Conservation (phyloP, 1,140 invertebrate genomes). For the Solen grandis region DNA sequence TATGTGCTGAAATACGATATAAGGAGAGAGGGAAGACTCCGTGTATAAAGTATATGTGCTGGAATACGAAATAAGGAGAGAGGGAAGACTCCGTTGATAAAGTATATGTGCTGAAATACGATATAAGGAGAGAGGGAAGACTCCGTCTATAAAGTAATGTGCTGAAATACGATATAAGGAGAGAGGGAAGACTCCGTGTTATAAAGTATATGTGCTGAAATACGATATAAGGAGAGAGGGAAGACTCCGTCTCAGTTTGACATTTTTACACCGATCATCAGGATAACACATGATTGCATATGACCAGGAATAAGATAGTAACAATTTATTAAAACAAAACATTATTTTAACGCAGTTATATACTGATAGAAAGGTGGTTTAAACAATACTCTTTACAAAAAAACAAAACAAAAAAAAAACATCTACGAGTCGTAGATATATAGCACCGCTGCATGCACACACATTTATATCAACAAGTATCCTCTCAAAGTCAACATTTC, state of each 20-base stretch:
- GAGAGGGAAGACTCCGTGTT: neutral
- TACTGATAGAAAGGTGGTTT: no score
- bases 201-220: neutral
- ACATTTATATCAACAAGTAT: no score
- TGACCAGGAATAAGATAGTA: no score
- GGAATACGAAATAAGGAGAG: neutral
- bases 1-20: neutral
- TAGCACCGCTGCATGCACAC: no score
- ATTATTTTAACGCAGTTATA: no score
- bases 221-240: neutral
- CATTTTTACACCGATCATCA: no score
- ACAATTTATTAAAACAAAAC: no score
- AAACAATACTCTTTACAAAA: no score
- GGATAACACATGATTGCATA: no score
- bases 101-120: neutral
- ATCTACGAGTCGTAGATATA: no score
- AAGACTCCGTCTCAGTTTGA: neutral
- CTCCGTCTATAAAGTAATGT: neutral
- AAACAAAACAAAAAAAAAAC: no score
- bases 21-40: neutral
- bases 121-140: neutral
- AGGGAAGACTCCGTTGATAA: neutral
- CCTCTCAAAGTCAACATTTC: no score
- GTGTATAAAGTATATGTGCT: neutral
- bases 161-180: neutral